Percentiles rank a stretch among this genome's conserved stretches.
Conservation (phyloP, 2,888 invertebrate genomes). For the Himalopsyche kuldschensis region DNA sequence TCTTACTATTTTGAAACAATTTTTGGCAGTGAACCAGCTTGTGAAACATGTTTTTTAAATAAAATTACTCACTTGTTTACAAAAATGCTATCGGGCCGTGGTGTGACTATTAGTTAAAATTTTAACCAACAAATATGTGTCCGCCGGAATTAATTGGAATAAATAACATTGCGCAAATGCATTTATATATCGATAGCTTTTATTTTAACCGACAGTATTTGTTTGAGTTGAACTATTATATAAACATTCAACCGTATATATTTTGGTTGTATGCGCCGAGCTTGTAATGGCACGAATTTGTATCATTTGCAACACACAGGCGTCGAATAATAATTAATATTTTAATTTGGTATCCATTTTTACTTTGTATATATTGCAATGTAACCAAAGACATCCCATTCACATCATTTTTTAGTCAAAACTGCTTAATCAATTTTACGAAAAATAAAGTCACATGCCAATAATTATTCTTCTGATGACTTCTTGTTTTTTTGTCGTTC, state of each 20-base stretch:
- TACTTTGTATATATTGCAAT: too few relatives aligned
- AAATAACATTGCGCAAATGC: neutral
- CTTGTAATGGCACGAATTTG: neutral
- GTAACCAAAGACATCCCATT: too few relatives aligned
- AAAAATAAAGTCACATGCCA: too few relatives aligned
- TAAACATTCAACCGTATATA: neutral
- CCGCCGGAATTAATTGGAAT: neutral
- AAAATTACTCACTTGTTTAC: neutral
- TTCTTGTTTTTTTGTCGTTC: too few relatives aligned
- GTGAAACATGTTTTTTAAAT: neutral
- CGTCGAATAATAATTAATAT: neutral
- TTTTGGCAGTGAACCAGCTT: too few relatives aligned
- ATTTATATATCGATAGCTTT: conserved; percentile 3
- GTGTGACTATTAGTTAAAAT: conserved; percentile 1
- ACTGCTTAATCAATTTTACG: too few relatives aligned
- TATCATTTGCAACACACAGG: neutral
- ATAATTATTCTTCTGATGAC: too few relatives aligned
- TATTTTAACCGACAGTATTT: conserved; percentile 1
- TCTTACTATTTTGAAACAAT: too few relatives aligned
- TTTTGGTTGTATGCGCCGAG: neutral
- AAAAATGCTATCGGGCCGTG: neutral
- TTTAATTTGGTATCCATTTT: too few relatives aligned
- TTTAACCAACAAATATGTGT: conserved; percentile 5
- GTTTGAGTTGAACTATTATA: neutral
- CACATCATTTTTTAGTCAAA: too few relatives aligned